phyloP scores from a whole-genome alignment of 2,113 vertebrate species.

The Xenotilapia longispinis region DNA sequence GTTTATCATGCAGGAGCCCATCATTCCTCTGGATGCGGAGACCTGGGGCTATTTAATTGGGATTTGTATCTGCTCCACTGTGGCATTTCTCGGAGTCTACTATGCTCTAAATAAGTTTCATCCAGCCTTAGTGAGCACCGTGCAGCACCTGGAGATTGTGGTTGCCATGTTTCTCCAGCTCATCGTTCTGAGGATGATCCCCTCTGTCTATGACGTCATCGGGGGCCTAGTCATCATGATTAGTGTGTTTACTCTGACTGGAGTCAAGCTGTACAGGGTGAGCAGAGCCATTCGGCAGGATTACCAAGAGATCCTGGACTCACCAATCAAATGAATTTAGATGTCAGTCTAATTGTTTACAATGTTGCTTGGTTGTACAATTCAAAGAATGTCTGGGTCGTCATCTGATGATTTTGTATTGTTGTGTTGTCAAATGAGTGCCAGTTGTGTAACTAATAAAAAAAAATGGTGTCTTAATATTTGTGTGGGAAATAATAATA shows the following conservation, averaged over 20 bases:
- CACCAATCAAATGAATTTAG: conserved; percentile 84
- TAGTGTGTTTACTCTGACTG: conserved; percentile 89
- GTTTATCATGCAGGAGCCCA: conserved; percentile 97
- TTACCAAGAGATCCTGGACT: conserved; percentile 94
- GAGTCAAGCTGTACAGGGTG: conserved; percentile 89
- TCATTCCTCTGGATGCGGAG: conserved; percentile 90
- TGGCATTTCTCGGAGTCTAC: conserved; percentile 95
- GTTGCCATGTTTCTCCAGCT: conserved; percentile 95
- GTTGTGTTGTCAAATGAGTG: conserved; percentile 69
- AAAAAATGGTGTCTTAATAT: conserved; percentile 62
- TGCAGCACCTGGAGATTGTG: conserved; percentile 95
- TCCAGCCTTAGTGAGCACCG: conserved; percentile 93
- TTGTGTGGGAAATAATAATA: conserved; percentile 64
- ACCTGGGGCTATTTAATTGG: conserved; percentile 95
- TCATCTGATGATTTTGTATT: conserved; percentile 68
- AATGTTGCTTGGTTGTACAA: conserved; percentile 67
- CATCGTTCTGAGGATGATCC: conserved; percentile 86
- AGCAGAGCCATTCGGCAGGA: conserved; percentile 80
- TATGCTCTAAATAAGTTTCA: conserved; percentile 95
- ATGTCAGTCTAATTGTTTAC: conserved; percentile 56
- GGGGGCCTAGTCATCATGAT: conserved; percentile 89
- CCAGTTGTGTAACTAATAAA: conserved; percentile 60
- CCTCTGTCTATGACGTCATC: conserved; percentile 84
- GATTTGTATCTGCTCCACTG: conserved; percentile 94
- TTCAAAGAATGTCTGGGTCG: conserved; percentile 70